Conservation (phyloP, 2,797 vertebrate genomes). For the Galaxias olidus region DNA sequence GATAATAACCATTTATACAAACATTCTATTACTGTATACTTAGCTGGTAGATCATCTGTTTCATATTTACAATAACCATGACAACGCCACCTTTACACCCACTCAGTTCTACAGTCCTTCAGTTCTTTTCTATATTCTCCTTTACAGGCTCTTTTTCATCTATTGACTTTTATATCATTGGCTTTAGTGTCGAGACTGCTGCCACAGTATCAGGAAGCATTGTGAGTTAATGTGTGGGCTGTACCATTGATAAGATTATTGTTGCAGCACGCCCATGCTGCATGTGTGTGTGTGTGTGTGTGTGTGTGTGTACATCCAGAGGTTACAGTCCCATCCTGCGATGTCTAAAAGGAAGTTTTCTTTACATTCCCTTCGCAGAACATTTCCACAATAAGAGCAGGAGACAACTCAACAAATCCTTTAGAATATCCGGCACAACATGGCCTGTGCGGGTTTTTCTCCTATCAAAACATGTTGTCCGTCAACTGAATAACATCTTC, state of each 20-base stretch:
- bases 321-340: constrained; percentile 1
- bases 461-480: too few relatives aligned
- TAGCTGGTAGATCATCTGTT: too few relatives aligned
- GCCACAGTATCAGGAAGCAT: constrained; percentile 11
- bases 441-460: too few relatives aligned
- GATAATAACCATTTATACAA: too few relatives aligned
- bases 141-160: not conserved
- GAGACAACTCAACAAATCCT: not conserved
- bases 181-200: not conserved
- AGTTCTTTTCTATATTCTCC: not conserved
- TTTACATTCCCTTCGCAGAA: not conserved
- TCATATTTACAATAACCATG: too few relatives aligned
- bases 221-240: constrained; percentile 25
- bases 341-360: not conserved
- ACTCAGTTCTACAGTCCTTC: not conserved
- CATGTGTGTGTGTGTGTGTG: not conserved
- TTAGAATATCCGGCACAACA: too few relatives aligned
- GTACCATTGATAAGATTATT: constrained; percentile 25
- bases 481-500: too few relatives aligned
- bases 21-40: too few relatives aligned
- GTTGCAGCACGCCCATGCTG: not conserved
- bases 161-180: not conserved
- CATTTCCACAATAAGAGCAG: not conserved
- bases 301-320: not conserved
- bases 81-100: too few relatives aligned